Base-by-base conservation (phyloP, 2,113 vertebrate genomes). In the Mixornis gularis region DNA sequence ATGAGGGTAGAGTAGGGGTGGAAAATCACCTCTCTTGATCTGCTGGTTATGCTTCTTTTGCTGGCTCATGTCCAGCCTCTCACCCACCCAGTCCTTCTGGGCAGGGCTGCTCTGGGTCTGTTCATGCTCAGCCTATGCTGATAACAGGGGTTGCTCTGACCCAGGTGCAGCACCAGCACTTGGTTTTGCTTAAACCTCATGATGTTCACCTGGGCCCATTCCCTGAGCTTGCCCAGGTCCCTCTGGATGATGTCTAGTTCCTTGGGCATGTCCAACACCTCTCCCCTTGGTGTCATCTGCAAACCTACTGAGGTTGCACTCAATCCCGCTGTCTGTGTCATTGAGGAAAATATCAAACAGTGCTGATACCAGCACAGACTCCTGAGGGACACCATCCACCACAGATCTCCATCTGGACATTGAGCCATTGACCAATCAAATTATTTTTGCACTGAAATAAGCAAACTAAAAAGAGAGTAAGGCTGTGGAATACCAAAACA, bases 71-170 rank as follows among this genome's bases (percentile, higher is more conserved):
- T 40, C 4, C 25, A 73, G 36, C 15, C 11, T 79, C 32, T 58
- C 26, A 14, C 8, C 30, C 14, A 29, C 17, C 29, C 29, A 17
- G 20, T 13, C 48, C 25, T 34, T 27, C 53, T 51, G 24, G 4
- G 1, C 40, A 60, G 34, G 40, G 13, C 59, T 60, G 34, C 26
- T 43, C 16, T 49, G 4, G 4, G 2, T 44, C 36, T 66, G 22
- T 29, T n/a, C 59, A 13, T 65, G 6, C 21, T 32, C 76, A 65
- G 43, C 48, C 25, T 63, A 29, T 9, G 56, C 32, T 64, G 48
- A 6, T 30, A n/a, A 12, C 0, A 0, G 6, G 36, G 8, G 2
- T 1, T 60, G 22, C 3, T 10, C 34, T 3, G 4, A 22, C 13
- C 13, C 34, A 29, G 9, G 9, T 20, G 30, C 52, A n/a, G 22